Evolutionary conservation across 2,797 vertebrate genomes (phyloP).

Genomic region (Pangasius sanitwongsei): DNA sequence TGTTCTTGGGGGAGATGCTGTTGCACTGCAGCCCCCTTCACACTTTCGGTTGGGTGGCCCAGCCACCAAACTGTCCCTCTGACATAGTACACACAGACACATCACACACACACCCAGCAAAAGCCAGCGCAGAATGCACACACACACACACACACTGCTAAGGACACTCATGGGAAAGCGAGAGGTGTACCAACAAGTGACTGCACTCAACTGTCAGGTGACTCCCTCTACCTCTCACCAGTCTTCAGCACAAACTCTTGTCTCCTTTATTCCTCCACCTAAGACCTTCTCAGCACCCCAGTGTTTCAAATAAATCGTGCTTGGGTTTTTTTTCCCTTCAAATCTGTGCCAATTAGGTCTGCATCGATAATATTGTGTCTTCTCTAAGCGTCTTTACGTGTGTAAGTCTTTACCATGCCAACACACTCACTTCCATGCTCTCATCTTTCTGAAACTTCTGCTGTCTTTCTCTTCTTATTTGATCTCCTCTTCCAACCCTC

Average conservation of each 20-base stretch:
- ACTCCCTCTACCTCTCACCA: conserved; percentile 29
- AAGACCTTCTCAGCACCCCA: neutral
- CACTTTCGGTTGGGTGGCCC: conserved; percentile 69
- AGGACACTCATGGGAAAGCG: conserved; percentile 30
- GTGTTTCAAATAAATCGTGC: neutral
- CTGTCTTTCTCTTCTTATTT: conserved; percentile 52
- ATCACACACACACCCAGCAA: conserved; percentile 64
- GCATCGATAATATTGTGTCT: neutral
- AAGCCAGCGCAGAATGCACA: conserved; percentile 65
- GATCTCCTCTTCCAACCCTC: conserved; percentile 52
- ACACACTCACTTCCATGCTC: conserved; percentile 59
- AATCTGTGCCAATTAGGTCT: conserved; percentile 27
- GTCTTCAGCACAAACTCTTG: conserved; percentile 21
- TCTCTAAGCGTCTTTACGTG: neutral
- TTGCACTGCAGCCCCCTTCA: conserved; percentile 45
- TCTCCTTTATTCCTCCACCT: conserved; percentile 21
- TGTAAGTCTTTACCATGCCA: neutral
- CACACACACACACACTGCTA: conserved; percentile 23
- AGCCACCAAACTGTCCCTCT: conserved; percentile 70
- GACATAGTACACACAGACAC: conserved; percentile 44
- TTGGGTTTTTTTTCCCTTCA: conserved; percentile 27
- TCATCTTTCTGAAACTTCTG: conserved; percentile 46
- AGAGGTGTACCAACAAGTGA: conserved; percentile 18
- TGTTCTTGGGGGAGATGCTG: conserved; percentile 54
- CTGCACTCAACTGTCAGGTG: conserved; percentile 27